phyloP scores from a whole-genome alignment of 2,797 vertebrate genomes.

The Ctenochaetus hawaiiensis region DNA sequence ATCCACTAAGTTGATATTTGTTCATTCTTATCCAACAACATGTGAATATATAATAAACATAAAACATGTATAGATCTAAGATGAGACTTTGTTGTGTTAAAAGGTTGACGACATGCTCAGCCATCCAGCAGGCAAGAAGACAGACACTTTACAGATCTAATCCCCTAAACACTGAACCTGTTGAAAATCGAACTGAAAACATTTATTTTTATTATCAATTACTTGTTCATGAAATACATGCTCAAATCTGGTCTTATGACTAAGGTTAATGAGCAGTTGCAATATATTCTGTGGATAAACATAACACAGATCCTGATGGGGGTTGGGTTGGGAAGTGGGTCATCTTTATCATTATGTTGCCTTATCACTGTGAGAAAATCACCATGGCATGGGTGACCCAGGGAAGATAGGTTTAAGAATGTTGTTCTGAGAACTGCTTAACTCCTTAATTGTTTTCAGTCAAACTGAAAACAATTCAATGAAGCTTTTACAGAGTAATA shows the following conservation, averaged over 20 bases:
- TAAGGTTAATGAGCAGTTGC: background rate
- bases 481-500: too few relatives aligned
- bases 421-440: conserved; percentile 3
- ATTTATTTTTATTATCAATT: background rate
- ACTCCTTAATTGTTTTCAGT: too few relatives aligned
- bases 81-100: background rate
- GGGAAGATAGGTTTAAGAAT: conserved; percentile 10
- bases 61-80: background rate
- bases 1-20: background rate
- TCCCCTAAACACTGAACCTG: background rate
- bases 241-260: background rate
- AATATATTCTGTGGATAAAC: conserved; percentile 19
- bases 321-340: background rate
- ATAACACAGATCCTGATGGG: background rate
- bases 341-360: conserved; percentile 17
- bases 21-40: background rate
- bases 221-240: background rate
- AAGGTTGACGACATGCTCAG: background rate
- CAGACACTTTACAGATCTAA: background rate
- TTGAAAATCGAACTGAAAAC: background rate
- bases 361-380: conserved; percentile 43
- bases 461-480: too few relatives aligned
- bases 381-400: conserved; percentile 2
- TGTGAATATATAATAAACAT: background rate
- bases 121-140: background rate